These are phyloP conservation scores for Diglossa cyanea DNA, from an alignment of 2,797 vertebrate species.

Conservation along the genomic window DNA sequence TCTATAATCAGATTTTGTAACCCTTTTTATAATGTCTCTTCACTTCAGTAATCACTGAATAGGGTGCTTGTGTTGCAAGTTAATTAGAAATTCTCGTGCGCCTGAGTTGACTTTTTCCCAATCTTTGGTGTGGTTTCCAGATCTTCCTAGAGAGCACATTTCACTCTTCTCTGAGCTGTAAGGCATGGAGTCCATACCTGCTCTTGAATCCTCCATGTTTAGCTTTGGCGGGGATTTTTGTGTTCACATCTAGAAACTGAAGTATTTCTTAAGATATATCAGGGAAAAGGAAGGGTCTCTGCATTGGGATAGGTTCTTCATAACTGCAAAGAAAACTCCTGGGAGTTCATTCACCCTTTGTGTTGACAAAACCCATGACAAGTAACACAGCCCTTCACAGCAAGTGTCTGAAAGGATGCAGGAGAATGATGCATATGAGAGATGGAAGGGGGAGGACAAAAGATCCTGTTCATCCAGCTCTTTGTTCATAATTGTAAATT, in stretches of 20 bases:
- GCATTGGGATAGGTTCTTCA: not conserved
- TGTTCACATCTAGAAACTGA: not conserved
- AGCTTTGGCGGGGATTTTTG: not conserved
- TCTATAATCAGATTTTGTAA: constrained; percentile 56
- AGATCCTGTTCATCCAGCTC: not conserved
- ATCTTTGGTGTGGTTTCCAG: not conserved
- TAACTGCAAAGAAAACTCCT: not conserved
- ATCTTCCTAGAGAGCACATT: not conserved
- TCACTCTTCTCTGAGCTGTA: not conserved
- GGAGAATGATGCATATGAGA: not conserved
- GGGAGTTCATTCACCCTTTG: not conserved
- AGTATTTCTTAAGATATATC: not conserved
- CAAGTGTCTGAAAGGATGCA: not conserved
- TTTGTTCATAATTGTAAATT: not conserved
- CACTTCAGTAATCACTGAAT: constrained; percentile 55
- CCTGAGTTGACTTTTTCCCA: not conserved
- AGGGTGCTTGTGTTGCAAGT: constrained; percentile 40
- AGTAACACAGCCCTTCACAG: not conserved
- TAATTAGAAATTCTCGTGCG: constrained; percentile 28
- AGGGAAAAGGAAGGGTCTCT: not conserved
- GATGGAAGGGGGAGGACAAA: not conserved
- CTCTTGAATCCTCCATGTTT: not conserved
- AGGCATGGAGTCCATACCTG: not conserved
- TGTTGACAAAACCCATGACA: not conserved
- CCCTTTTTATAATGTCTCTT: constrained; percentile 36